phyloP scores from a whole-genome alignment of 2,888 invertebrate species.

The Barypeithes pellucidus region DNA sequence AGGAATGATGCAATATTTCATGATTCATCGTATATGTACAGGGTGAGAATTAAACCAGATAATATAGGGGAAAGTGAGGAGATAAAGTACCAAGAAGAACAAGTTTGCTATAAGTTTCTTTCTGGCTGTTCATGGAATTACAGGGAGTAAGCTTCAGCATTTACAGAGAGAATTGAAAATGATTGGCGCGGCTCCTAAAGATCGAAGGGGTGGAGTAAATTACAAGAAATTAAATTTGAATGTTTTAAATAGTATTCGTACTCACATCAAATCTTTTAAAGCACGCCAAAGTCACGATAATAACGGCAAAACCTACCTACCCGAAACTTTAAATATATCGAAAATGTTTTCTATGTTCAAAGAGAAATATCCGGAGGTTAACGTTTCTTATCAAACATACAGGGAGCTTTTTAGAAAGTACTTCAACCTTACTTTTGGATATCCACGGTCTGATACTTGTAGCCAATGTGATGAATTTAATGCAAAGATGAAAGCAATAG shows the following conservation, averaged over 20 bases:
- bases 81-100: slow-evolving; percentile 7
- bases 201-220: slow-evolving; percentile 14
- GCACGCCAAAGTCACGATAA: slow-evolving; percentile 12
- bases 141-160: slow-evolving; percentile 25
- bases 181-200: slow-evolving; percentile 16
- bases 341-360: slow-evolving; percentile 23
- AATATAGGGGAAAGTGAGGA: slow-evolving; percentile 15
- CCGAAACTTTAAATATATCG: slow-evolving; percentile 21
- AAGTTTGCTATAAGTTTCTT: slow-evolving; percentile 26
- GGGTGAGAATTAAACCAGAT: slow-evolving; percentile 19
- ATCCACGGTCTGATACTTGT: slow-evolving; percentile 21
- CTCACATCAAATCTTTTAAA: slow-evolving; percentile 12
- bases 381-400: slow-evolving; percentile 21
- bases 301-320: slow-evolving; percentile 11
- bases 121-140: slow-evolving; percentile 26
- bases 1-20: slow-evolving; percentile 24
- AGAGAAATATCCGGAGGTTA: slow-evolving; percentile 25
- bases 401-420: slow-evolving; percentile 22
- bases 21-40: slow-evolving; percentile 23
- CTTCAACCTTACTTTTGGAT: slow-evolving; percentile 20
- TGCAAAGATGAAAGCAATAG: slow-evolving; percentile 7
- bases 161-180: slow-evolving; percentile 32
- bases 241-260: slow-evolving; percentile 1
- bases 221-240: slow-evolving; percentile 8
- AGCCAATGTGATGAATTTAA: slow-evolving; percentile 12